Percentiles rank a stretch among this genome's conserved stretches.
These are phyloP conservation scores for Phalacrocorax carbo DNA, from an alignment of 2,113 vertebrate genomes.

Conservation along the genomic window DNA sequence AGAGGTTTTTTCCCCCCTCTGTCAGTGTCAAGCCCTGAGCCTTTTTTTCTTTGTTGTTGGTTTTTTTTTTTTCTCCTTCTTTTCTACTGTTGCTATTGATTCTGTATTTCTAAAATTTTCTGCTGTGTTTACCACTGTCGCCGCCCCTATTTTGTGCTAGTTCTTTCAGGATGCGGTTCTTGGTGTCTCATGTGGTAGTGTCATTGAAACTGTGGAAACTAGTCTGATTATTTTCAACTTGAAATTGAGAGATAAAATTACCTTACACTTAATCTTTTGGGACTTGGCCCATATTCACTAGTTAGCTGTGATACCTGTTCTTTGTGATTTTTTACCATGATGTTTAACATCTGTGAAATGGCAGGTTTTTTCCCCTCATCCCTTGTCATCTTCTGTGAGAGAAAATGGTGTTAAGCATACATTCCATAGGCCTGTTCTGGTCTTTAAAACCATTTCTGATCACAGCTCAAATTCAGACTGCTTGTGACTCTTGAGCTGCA, in stretches of 20 bases:
- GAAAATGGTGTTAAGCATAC: background rate
- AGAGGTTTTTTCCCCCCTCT: background rate
- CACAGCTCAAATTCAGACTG: background rate
- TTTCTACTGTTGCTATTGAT: background rate
- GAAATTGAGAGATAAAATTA: background rate
- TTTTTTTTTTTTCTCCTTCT: background rate
- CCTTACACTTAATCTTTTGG: background rate
- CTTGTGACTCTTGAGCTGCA: background rate
- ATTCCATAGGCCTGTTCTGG: background rate
- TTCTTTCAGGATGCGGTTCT: background rate
- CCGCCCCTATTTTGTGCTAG: background rate
- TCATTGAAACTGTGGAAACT: background rate
- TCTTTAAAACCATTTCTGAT: background rate
- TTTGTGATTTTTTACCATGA: background rate
- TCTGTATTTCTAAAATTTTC: background rate
- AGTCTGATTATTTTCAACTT: background rate
- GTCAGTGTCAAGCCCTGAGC: background rate
- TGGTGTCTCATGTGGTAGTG: background rate
- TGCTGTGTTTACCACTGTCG: background rate
- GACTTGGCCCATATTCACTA: constrained; percentile 4
- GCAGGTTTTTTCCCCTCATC: background rate
- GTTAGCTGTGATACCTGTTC: background rate
- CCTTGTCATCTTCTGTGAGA: background rate
- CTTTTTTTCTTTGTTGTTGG: background rate
- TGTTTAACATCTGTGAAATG: background rate